Evolutionary conservation across 2,888 invertebrate species (phyloP), one percentile per base, ranked within the genome.

Genomic region (Cerastoderma edule): DNA sequence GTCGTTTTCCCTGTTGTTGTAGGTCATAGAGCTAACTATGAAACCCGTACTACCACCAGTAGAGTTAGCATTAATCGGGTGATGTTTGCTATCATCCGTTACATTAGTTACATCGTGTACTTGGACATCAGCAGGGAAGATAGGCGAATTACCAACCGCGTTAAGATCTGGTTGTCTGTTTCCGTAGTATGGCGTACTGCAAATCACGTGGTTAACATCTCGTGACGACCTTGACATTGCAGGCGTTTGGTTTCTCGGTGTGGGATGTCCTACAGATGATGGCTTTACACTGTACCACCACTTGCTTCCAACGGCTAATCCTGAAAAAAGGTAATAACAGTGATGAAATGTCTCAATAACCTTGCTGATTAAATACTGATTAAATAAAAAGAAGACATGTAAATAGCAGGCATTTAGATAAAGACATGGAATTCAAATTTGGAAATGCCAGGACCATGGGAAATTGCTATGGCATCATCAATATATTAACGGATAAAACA

Each of bases 161-260:
- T 39, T 16, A 19, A 60, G 27, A 13, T 32, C 30, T 13, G 39
- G 39, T 33, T 60, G 60, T 60, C 39, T 60, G 60, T 60, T 60
- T 13, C 22, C 50, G 39, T 33, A 33, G 30, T 60, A 60, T 6
- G 60, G 60, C 8, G 60, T 60, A 22, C 60, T 60, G 27, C 60
- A 60, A 2, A 60, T 27, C 1, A 60, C 33, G 1, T 60, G 35
- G 1, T 24, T 39, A 8, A 3, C 39, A 1, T 39, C 30, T n/a
- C 39, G 8, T 35, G 60, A 24, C 22, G 3, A 8, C 24, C 13
- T 50, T 10, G 50, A 50, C 50, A 22, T 22, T 22, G 35, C 39
- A 22, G 24, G 39, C 0, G 60, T 27, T 1, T 8, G 24, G 10
- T 24, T 24, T 2, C 50, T 22, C n/a, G n/a, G 19, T 4, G 5